A percentile compares a stretch with the other conserved stretches of the same genome.
phyloP scores from a whole-genome alignment of 23 tunicate species.

The Ciona savignyi region DNA sequence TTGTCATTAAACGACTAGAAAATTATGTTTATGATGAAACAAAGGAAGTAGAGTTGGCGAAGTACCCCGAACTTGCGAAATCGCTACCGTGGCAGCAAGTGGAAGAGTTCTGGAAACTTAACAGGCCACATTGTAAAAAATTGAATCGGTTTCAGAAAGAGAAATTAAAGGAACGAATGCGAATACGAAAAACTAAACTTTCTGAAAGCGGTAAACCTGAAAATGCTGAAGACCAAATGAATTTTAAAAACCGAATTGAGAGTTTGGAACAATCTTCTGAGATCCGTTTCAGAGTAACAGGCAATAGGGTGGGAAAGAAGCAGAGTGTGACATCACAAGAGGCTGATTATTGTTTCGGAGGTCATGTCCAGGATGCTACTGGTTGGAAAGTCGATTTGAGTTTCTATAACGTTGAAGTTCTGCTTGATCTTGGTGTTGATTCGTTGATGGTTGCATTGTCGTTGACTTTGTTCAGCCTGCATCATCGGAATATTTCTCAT shows the following conservation, averaged over 20 bases:
- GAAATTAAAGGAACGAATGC: too few species aligned
- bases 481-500: conserved; percentile 78
- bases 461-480: conserved; percentile 68
- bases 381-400: conserved; percentile 84
- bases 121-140: conserved; percentile 30
- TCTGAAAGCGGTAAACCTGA: too few species aligned
- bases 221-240: too few species aligned
- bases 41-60: conserved; percentile 18
- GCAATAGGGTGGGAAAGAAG: conserved; percentile 84
- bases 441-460: conserved; percentile 37
- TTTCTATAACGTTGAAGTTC: conserved; percentile 64
- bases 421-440: conserved; percentile 47
- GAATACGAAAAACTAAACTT: too few species aligned
- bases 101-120: conserved; percentile 53
- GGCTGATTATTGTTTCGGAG: conserved; percentile 76
- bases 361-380: conserved; percentile 62
- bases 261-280: too few species aligned
- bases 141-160: too few species aligned
- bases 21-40: conserved; percentile 43
- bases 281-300: conserved; percentile 43
- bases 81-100: conserved; percentile 48
- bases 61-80: conserved; percentile 28
- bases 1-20: conserved; percentile 31
- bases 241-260: too few species aligned
- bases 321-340: conserved; percentile 82